phyloP scores from a whole-genome alignment of 2,797 vertebrate species.

The Atherinosoma microstoma region DNA sequence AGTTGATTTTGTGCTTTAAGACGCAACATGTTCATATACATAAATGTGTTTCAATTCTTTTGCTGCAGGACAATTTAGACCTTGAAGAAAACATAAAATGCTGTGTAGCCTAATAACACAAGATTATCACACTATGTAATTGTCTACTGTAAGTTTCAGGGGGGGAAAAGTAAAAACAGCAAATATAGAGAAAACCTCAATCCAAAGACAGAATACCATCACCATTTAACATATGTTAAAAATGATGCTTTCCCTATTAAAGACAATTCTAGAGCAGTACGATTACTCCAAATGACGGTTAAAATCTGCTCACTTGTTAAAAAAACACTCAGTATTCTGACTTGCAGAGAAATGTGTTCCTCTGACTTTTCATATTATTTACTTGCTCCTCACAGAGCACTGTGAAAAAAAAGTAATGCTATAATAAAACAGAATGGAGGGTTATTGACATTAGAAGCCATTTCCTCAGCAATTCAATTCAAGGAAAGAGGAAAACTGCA shows the following conservation, averaged over 20 bases:
- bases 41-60: not conserved
- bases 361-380: not conserved
- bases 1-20: constrained; percentile 3
- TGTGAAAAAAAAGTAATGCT: not conserved
- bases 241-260: not conserved
- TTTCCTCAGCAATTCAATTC: constrained; percentile 57
- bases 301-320: not conserved
- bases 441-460: constrained; percentile 13
- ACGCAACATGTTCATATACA: not conserved
- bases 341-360: not conserved
- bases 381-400: not conserved
- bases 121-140: not conserved
- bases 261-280: not conserved
- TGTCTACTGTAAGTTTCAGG: not conserved
- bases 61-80: constrained; percentile 19
- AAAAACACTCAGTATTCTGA: not conserved
- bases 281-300: not conserved
- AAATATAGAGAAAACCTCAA: not conserved
- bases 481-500: constrained; percentile 51
- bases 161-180: not conserved
- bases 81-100: constrained; percentile 10
- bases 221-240: not conserved
- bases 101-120: not conserved
- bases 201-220: no score
- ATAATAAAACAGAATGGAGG: constrained; percentile 32